Evolutionary conservation across 2,113 vertebrate species (phyloP).

Genomic region (Bos javanicus): DNA sequence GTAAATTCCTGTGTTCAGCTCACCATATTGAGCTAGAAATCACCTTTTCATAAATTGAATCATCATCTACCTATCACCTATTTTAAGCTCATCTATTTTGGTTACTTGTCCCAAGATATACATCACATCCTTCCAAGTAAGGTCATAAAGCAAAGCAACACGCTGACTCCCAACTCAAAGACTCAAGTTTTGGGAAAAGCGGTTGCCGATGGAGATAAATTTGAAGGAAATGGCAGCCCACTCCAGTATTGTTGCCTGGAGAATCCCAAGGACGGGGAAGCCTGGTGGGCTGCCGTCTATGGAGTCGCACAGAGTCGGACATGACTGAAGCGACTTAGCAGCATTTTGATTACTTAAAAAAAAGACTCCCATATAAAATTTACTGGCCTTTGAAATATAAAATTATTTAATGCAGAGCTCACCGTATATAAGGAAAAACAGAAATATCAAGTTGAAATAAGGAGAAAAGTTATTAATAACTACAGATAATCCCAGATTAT

Average conservation of each 20-base stretch:
- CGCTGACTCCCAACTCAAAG: fast-evolving
- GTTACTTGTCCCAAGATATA: not conserved
- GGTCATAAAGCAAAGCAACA: no score
- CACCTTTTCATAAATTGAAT: not conserved
- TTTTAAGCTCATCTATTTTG: not conserved
- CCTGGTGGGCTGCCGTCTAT: no score
- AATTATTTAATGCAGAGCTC: not conserved
- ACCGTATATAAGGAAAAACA: not conserved
- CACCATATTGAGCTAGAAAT: not conserved
- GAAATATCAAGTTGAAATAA: not conserved
- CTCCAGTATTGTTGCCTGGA: no score
- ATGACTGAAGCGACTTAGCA: no score
- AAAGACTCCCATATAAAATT: not conserved
- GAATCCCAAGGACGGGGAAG: no score
- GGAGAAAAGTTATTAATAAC: not conserved
- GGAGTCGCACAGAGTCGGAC: fast-evolving
- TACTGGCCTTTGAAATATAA: not conserved
- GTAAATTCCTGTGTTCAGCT: not conserved
- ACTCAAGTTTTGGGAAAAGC: no score
- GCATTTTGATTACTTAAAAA: not conserved
- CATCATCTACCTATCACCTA: not conserved
- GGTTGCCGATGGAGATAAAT: no score
- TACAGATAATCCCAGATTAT: not conserved
- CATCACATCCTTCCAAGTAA: no score
- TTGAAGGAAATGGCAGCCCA: no score